Conservation (phyloP, 2,888 invertebrate genomes). For the Megaustenia siamemsis region DNA sequence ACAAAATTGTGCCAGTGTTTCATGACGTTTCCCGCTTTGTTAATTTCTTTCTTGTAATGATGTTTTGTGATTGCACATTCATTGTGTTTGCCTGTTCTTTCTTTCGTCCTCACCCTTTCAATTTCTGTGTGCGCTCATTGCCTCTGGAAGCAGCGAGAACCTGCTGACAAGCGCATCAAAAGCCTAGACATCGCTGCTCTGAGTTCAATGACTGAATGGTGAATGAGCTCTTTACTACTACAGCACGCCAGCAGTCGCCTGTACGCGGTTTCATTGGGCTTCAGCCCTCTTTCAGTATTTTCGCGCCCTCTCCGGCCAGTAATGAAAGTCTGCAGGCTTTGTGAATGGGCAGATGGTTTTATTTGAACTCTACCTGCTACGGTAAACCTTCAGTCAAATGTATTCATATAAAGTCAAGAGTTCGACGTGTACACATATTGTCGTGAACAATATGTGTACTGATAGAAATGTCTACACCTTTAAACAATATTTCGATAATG, state of each 20-base stretch:
- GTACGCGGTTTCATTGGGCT: neutral
- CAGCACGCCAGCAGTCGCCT: neutral
- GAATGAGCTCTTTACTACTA: neutral
- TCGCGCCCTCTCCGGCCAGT: neutral
- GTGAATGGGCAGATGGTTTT: constrained; percentile 32
- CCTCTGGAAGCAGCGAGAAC: neutral
- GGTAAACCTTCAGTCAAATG: neutral
- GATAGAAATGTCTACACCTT: no score
- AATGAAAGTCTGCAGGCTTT: neutral
- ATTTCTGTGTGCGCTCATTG: no score
- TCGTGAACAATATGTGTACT: no score
- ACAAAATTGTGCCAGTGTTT: no score
- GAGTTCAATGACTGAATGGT: constrained; percentile 37
- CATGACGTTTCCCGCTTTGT: no score
- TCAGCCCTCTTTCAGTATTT: constrained; percentile 5
- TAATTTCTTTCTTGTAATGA: no score
- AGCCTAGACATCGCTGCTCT: neutral
- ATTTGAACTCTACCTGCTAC: constrained; percentile 13
- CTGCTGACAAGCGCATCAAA: constrained; percentile 7
- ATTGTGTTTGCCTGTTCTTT: no score
- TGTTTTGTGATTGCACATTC: no score
- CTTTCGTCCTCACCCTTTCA: no score
- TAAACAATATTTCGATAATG: no score
- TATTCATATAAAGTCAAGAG: no score
- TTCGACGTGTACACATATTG: no score